Evolutionary conservation across 2,113 vertebrate genomes (phyloP), one percentile per base, ranked within the genome.

Genomic region (Monopterus albus): DNA sequence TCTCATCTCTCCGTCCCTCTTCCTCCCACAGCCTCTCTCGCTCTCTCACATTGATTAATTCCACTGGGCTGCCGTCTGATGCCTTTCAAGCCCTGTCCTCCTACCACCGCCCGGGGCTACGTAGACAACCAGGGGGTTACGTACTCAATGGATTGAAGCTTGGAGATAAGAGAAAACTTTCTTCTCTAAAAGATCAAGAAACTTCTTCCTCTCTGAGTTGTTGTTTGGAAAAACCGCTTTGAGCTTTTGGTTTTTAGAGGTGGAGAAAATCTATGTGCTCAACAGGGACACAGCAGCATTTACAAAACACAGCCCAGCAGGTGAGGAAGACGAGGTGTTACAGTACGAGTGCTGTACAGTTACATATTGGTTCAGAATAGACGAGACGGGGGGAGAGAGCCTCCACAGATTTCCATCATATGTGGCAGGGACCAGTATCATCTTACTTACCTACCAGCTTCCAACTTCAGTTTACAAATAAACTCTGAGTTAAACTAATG

Each of bases 21-120:
- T 20, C 50, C 66, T 33, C 25, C 35, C 75, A 56, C 28, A 3
- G 33, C 53, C 70, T 31, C 81, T 66, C 60, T 61, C 57, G 50
- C 79, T 69, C 50, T n/a, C 75, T 71, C 46, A 2, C 69, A 68
- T 74, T 87, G 84, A 90, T 90, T 80, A 82, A 87, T 80, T 85
- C 86, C 84, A 73, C 57, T 43, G 86, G 75, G 82, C 73, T 57
- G 40, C 66, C 23, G 46, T 79, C 77, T 73, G 79, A 81, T 71
- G 68, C 77, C 72, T 72, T 83, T 80, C 74, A 84, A 71, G 68
- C 61, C 66, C 77, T 28, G 52, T 82, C 78, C 75, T 82, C 77
- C 78, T 67, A 61, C 80, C 69, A 61, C 46, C 29, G 82, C 85
- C 82, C 20, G n/a, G 51, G 87, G 89, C 80, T 28, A 82, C 25